Conservation (phyloP, 1,140 invertebrate species). For the Penaeus chinensis region DNA sequence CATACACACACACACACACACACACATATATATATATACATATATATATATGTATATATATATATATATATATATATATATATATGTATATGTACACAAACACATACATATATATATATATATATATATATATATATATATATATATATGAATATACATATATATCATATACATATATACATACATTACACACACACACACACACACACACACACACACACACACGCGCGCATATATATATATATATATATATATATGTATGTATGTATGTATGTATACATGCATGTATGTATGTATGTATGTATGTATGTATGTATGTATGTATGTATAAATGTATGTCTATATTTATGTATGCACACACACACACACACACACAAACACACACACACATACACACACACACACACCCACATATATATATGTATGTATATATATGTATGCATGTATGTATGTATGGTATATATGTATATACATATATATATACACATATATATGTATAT, state of each 20-base stretch:
- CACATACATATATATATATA: background rate
- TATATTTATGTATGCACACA: background rate
- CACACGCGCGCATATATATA: background rate
- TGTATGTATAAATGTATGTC: background rate
- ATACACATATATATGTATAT: slow-evolving; percentile 11
- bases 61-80: slow-evolving; percentile 24
- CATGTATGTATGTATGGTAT: background rate
- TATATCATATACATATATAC: background rate
- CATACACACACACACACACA: background rate
- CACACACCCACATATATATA: background rate
- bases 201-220: background rate
- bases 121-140: background rate
- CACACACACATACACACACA: background rate
- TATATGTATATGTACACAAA: background rate
- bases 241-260: background rate
- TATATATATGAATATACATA: background rate
- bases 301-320: background rate
- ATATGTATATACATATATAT: slow-evolving; percentile 13
- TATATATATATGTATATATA: slow-evolving; percentile 24
- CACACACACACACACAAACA: background rate
- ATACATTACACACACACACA: background rate
- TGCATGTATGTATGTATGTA: background rate
- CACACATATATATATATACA: slow-evolving; percentile 9
- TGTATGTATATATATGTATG: slow-evolving; percentile 5
- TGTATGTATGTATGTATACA: background rate